A percentile compares a stretch with the other conserved stretches of the same genome.
phyloP scores from a whole-genome alignment of 2,797 vertebrate species.

The Onychomys arenicola region DNA sequence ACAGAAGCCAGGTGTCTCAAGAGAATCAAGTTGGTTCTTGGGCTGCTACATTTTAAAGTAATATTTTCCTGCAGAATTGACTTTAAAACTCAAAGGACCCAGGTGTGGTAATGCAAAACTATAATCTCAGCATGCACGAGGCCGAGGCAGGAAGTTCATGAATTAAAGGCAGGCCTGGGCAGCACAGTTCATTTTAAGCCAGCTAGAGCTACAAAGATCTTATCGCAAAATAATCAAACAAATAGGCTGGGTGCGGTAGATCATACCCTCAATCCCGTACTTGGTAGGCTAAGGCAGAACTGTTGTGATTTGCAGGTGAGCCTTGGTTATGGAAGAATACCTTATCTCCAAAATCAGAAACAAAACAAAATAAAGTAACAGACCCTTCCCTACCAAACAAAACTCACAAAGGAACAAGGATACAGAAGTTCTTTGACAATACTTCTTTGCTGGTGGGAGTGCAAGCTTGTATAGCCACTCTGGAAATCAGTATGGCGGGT shows the following conservation, averaged over 20 bases:
- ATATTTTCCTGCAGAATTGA: constrained; percentile 21
- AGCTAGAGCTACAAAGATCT: background rate
- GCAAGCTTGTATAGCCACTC: no score
- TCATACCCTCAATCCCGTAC: background rate
- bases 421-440: background rate
- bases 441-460: no score
- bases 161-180: background rate
- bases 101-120: background rate
- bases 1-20: no score
- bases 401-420: background rate
- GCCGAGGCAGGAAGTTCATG: background rate
- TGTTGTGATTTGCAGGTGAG: background rate
- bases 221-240: background rate
- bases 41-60: constrained; percentile 35
- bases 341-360: background rate
- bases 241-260: background rate
- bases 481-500: no score
- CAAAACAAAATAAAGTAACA: background rate
- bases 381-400: background rate
- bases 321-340: background rate
- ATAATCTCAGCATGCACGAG: background rate
- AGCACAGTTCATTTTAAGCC: background rate
- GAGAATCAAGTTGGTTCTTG: background rate
- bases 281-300: background rate
- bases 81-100: constrained; percentile 35